Evolutionary conservation across 64 coral and sea anemone genomes (phyloP), one percentile per base, ranked within the genome.

Genomic region (Actinia equina): DNA sequence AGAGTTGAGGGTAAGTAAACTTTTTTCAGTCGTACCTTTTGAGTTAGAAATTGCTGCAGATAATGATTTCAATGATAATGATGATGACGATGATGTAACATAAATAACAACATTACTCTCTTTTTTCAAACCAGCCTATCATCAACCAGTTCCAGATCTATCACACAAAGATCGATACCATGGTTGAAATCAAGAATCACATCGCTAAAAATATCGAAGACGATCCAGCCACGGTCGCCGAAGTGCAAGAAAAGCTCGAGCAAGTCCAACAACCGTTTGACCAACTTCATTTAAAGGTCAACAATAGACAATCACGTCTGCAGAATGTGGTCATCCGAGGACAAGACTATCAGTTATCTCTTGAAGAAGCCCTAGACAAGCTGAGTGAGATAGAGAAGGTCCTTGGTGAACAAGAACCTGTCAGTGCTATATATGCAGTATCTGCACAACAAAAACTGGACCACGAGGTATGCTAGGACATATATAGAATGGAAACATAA

Each of bases 261-360:
- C 45, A 86, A 27, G 57, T 92, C 13, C 82, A 99, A 51, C 89
- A 95, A n/a, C 90, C 93, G 0, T 95, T 93, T 27, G 93, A 95
- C 77, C 84, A 90, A 41, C 86, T 93, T 54, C 90, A 95, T 57
- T 82, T 93, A 19, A 91, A 76, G 37, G 97, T 99, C 26, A 43
- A 86, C 0, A 82, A 82, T 70, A 59, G 97, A 55, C 93, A 95
- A 57, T 88, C 88, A 10, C 94, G 90, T 56, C 83, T 99, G 52
- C 88, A 95, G 83, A 95, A 95, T 57, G 89, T 99, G 16, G 91
- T 99, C 3, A 93, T 90, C 16, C 84, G 90, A 17, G 84, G 93
- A 43, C 93, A 91, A 37, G 93, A 99, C 59, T 92, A 89, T 52
- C 93, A 99, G 65, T 62, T 93, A 14, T 93, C 88, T 10, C 86